Base-by-base conservation (phyloP, 2,888 invertebrate species). In the Microchrysa polita region DNA sequence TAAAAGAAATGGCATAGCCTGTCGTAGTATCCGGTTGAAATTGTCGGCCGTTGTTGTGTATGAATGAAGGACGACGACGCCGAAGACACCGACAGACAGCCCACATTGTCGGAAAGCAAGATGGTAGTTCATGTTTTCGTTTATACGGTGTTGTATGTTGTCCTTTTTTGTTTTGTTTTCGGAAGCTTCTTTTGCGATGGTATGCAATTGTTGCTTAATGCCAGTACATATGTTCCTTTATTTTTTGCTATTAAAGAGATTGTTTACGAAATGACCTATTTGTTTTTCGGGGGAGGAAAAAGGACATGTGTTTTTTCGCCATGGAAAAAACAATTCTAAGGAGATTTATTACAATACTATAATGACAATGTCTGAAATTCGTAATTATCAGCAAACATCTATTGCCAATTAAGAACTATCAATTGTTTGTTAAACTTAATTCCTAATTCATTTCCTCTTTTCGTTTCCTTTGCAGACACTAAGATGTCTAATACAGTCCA, bases 141-240 rank as follows among this genome's bases (percentile, higher is more conserved):
- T 20, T 60, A n/a, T 59, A 14, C 42, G 20, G 16, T 27, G 10
- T n/a, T n/a, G n/a, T 23, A 14, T n/a, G 2, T 57, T 20, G 10
- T 59, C 9, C 59, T 34, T 34, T 34, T 34, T n/a, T n/a, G n/a
- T n/a, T 34, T 34, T 34, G n/a, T n/a, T n/a, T n/a, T n/a, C n/a
- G 27, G 27, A n/a, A n/a, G n/a, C 27, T 48, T 2, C 48, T 12
- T 48, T 5, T 48, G 12, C 4, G 4, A 4, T 2, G 12, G 9
- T 48, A 12, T 65, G 65, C 34, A 65, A 65, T 65, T 65, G 65
- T 48, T 65, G 65, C 48, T 44, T 65, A 23, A 22, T 48, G 65
- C 44, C 22, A 22, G 22, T 65, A 65, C 65, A 65, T 48, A 48
- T 65, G 65, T 65, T 12, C 9, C 22, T 65, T 65, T 22, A 59